A percentile compares a stretch with the other conserved stretches of the same genome.
Evolutionary conservation across 2,888 invertebrate genomes (phyloP).

Genomic region (Gisinianus flammeolus): DNA sequence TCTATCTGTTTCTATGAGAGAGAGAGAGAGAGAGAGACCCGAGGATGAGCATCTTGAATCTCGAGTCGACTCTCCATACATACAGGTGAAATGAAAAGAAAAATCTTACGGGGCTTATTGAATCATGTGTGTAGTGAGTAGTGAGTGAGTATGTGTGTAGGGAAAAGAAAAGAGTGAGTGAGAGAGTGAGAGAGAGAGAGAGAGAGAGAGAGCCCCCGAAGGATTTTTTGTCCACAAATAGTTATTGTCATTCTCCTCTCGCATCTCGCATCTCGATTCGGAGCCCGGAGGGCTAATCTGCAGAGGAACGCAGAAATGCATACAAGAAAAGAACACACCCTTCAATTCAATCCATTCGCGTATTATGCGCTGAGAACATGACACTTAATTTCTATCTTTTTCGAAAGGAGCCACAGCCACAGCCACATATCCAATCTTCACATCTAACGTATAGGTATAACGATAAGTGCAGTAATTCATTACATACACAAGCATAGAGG

Average conservation of each 20-base stretch:
- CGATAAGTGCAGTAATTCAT: conserved; percentile 34
- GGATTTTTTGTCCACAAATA: conserved; percentile 55
- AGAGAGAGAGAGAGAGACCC: not conserved
- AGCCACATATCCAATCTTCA: conserved; percentile 22
- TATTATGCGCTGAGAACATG: conserved; percentile 43
- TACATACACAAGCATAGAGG: conserved; percentile 22
- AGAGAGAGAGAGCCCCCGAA: conserved; percentile 32
- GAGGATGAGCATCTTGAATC: not conserved
- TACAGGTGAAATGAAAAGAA: conserved; percentile 20
- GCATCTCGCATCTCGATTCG: conserved; percentile 51
- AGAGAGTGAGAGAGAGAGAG: not conserved
- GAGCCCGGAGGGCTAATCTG: conserved; percentile 55
- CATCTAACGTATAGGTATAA: conserved; percentile 6
- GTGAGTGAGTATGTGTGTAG: conserved; percentile 27
- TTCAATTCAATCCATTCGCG: conserved; percentile 49
- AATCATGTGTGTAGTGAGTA: conserved; percentile 29
- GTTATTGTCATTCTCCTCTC: conserved; percentile 58
- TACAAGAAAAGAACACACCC: conserved; percentile 46
- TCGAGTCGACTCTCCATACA: not conserved
- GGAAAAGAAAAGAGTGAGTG: not conserved
- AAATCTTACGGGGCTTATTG: conserved; percentile 31
- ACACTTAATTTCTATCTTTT: conserved; percentile 45
- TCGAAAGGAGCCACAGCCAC: conserved; percentile 10
- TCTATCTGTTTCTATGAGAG: not conserved
- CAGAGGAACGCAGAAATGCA: conserved; percentile 48